Percentiles rank a stretch among this genome's conserved stretches.
phyloP scores from a whole-genome alignment of 1,140 invertebrate species.

The Sesamia nonagrioides region DNA sequence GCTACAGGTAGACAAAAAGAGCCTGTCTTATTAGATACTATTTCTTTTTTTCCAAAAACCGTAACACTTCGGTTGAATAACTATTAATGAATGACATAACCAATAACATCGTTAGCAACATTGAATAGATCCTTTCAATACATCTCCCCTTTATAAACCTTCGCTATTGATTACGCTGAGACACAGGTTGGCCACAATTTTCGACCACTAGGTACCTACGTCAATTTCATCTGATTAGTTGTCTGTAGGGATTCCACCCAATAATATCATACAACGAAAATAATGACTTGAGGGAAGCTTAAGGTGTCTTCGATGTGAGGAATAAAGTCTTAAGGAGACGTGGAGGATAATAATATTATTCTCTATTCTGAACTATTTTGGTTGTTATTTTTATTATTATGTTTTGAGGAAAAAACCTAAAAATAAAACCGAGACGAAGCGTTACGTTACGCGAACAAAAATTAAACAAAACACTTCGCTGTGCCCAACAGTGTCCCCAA shows the following conservation, averaged over 20 bases:
- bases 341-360: neutral
- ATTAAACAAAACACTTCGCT: no score
- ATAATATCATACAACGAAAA: constrained; percentile 30
- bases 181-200: constrained; percentile 57
- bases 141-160: constrained; percentile 47
- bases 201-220: constrained; percentile 47
- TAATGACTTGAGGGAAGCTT: constrained; percentile 36
- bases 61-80: neutral
- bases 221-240: constrained; percentile 57
- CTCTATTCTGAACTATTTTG: neutral
- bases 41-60: neutral
- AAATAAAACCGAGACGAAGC: no score
- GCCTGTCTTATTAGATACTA: neutral
- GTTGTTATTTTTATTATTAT: neutral
- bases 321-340: neutral
- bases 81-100: constrained; percentile 17
- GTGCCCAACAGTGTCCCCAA: no score
- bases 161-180: constrained; percentile 53
- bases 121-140: constrained; percentile 32
- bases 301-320: constrained; percentile 15
- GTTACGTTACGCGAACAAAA: no score
- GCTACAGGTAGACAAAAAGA: neutral
- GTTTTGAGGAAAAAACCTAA: no score
- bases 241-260: constrained; percentile 40
- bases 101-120: constrained; percentile 41